A percentile compares a stretch with the other conserved stretches of the same genome.
Evolutionary conservation across 2,888 invertebrate genomes (phyloP).

Genomic region (Thymelicus acteon): DNA sequence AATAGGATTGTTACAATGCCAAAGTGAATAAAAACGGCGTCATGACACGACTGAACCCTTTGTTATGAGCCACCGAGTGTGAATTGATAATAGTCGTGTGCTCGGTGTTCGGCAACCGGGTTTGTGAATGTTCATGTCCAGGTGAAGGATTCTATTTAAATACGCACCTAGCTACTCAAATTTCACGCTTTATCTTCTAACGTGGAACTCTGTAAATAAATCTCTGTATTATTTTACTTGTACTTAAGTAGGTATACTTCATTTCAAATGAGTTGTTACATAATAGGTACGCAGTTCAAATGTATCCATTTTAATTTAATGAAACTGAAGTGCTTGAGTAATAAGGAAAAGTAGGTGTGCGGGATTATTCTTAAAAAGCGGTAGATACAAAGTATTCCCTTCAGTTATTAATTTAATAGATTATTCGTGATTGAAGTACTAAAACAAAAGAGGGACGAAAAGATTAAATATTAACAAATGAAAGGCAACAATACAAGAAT

Average conservation of each 20-base stretch:
- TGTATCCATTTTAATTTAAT: too few relatives aligned
- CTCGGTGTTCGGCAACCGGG: slow-evolving; percentile 65
- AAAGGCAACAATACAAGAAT: not conserved
- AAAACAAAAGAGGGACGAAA: too few relatives aligned
- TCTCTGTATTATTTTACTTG: not conserved
- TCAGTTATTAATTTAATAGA: too few relatives aligned
- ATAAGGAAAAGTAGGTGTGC: too few relatives aligned
- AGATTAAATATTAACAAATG: too few relatives aligned
- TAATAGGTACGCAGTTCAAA: too few relatives aligned
- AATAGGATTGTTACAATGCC: slow-evolving; percentile 61
- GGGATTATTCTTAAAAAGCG: too few relatives aligned
- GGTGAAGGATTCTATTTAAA: slow-evolving; percentile 24
- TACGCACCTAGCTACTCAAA: not conserved
- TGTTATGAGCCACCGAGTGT: slow-evolving; percentile 72
- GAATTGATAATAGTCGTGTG: slow-evolving; percentile 73
- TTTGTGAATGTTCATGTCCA: slow-evolving; percentile 40
- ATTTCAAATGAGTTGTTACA: too few relatives aligned
- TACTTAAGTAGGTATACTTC: too few relatives aligned
- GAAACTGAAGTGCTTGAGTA: too few relatives aligned
- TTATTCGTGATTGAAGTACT: too few relatives aligned
- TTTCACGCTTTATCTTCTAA: not conserved
- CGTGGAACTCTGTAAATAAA: not conserved
- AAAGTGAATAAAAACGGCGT: slow-evolving; percentile 60
- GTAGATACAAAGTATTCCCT: too few relatives aligned
- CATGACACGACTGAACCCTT: slow-evolving; percentile 62